Percentiles rank a stretch among this genome's conserved stretches.
Evolutionary conservation across 2,113 vertebrate species (phyloP).

Genomic region (Mesoclemmys tuberculata): DNA sequence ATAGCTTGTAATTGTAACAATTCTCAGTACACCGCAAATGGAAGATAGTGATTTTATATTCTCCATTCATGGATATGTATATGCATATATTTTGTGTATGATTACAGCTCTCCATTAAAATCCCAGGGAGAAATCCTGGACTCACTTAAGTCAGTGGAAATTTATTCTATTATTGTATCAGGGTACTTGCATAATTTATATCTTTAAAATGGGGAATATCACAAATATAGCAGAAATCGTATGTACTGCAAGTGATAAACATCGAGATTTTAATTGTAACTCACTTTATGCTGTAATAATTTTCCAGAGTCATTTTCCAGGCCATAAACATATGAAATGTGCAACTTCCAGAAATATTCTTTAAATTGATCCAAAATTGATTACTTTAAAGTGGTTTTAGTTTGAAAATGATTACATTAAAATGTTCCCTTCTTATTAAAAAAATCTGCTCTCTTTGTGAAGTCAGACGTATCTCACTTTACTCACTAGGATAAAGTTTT

Average conservation of each 20-base stretch:
- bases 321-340: background rate
- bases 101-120: too few relatives aligned
- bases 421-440: background rate
- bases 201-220: background rate
- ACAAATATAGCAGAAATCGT: slow-evolving; percentile 2
- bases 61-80: background rate
- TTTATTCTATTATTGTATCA: background rate
- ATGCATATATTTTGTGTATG: too few relatives aligned
- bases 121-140: too few relatives aligned
- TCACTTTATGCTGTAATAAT: background rate
- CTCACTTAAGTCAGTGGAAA: too few relatives aligned
- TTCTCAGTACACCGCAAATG: background rate
- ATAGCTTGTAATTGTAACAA: background rate
- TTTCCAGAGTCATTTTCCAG: background rate
- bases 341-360: background rate
- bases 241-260: background rate
- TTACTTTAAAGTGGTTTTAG: background rate
- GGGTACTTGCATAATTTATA: background rate
- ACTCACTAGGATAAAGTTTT: background rate
- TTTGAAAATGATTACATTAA: background rate
- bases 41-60: background rate
- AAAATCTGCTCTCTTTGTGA: background rate
- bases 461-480: background rate
- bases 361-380: background rate
- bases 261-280: background rate